These are phyloP conservation scores for Sicus ferrugineus DNA, from an alignment of 2,888 invertebrate genomes.

Conservation along the genomic window DNA sequence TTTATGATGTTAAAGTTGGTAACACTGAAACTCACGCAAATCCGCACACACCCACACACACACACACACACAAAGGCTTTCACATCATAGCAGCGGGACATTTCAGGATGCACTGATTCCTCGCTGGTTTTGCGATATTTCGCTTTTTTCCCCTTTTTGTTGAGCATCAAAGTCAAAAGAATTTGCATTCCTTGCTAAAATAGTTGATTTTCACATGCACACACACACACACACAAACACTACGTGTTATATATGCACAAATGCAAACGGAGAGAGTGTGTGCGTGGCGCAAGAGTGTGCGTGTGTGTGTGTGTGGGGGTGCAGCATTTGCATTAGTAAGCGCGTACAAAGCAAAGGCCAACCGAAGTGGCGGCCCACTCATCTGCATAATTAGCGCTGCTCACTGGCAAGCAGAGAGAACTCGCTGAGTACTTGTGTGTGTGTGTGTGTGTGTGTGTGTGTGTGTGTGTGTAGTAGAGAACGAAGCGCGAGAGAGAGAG, in stretches of 20 bases:
- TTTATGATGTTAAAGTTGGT: too few relatives aligned
- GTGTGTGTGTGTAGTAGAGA: not conserved
- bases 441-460: not conserved
- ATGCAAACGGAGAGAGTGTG: too few relatives aligned
- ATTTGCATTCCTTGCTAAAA: conserved; percentile 1
- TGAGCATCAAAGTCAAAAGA: conserved; percentile 3
- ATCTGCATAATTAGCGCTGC: conserved; percentile 30
- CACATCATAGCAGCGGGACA: not conserved
- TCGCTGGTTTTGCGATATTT: not conserved
- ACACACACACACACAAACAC: too few relatives aligned
- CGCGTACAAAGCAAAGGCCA: not conserved
- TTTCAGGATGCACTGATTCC: conserved; percentile 1
- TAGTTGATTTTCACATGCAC: not conserved
- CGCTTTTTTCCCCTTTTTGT: conserved; percentile 13
- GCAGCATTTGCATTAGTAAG: not conserved
- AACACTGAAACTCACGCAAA: too few relatives aligned
- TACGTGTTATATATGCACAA: too few relatives aligned
- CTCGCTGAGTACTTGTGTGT: not conserved
- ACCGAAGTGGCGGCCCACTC: not conserved
- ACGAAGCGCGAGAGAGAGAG: not conserved
- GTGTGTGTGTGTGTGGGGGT: not conserved
- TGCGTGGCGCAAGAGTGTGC: not conserved
- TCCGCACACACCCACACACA: conserved; percentile 8
- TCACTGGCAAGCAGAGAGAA: too few relatives aligned
- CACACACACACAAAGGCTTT: conserved; percentile 1